A percentile compares a stretch with the other conserved stretches of the same genome.
These are phyloP conservation scores for Zophobas atratus DNA, from an alignment of 1,140 invertebrate species.

Conservation along the genomic window DNA sequence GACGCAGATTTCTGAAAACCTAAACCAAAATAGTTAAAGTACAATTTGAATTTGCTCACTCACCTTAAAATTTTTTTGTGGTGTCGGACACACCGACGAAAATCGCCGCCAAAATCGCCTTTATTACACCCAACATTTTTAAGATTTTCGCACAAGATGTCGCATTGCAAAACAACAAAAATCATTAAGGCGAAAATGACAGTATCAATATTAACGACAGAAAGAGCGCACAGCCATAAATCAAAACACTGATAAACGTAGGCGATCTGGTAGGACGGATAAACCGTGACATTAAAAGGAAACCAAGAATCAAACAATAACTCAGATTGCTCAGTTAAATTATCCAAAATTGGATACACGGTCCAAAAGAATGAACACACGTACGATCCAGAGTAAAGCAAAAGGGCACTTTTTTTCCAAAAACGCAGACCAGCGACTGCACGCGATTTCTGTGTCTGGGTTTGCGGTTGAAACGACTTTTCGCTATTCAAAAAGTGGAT, in stretches of 20 bases:
- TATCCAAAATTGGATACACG: too few species aligned
- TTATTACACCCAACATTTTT: neutral
- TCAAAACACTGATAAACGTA: neutral
- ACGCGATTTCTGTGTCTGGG: too few species aligned
- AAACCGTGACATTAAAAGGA: neutral
- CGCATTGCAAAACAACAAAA: slow-evolving; percentile 5
- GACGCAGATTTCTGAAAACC: neutral
- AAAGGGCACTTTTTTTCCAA: too few species aligned
- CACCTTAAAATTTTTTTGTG: slow-evolving; percentile 2
- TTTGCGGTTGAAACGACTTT: too few species aligned
- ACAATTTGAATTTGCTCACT: neutral
- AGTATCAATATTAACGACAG: neutral
- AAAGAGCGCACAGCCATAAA: neutral
- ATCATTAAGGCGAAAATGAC: neutral
- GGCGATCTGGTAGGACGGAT: neutral
- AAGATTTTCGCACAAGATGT: neutral
- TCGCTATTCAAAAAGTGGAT: too few species aligned
- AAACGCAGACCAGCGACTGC: too few species aligned
- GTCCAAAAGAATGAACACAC: too few species aligned
- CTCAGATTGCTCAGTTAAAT: too few species aligned
- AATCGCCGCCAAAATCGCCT: neutral
- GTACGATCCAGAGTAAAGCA: too few species aligned
- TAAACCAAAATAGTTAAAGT: neutral
- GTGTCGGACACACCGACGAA: neutral
- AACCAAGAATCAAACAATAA: neutral